Base-by-base conservation (phyloP, 2,888 invertebrate genomes). In the Erynnis tages region DNA sequence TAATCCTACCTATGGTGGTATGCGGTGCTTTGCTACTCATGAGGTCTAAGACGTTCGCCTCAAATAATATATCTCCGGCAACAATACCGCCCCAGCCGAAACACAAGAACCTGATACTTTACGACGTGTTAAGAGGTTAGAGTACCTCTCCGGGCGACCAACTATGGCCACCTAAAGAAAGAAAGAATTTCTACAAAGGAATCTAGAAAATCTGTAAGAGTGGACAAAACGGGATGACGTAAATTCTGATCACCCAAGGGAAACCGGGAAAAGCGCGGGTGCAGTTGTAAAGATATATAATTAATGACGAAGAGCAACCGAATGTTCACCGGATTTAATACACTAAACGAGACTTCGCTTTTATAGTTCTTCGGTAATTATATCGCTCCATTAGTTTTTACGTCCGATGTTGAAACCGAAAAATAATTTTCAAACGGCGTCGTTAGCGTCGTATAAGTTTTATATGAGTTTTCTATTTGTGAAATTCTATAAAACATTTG, bases 321-420 rank as follows among this genome's bases (percentile, higher is more conserved):
- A 46, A 23, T 45, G 52, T 38, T 48, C 47, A 46, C 35, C 45
- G 35, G 52, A 38, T 52, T 55, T 37, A 52, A 48, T 56, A 49
- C 34, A 54, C 52, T 37, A 16, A 40, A 27, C 25, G 13, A 40
- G n/a, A 21, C 10, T 61, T 57, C 62, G 67, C 62, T 69, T 74
- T 76, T 69, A 77, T 67, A 63, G 66, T 60, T 65, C 60, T 68
- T 71, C 67, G 66, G 74, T 68, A 74, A 69, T 70, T 75, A 76
- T 75, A 76, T 73, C 64, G 66, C 59, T 57, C 73, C 78, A 80
- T 82, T 79, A 79, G 73, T 78, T 82, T 82, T 82, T 75, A 80
- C 69, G 71, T 66, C 54, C 52, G 44, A 53, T 63, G 63, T 65
- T 57, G 67, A 61, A 65, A 67, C 59, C 48, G 55, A 60, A 62